Percentiles rank a stretch among this genome's conserved stretches.
Evolutionary conservation across 1,140 invertebrate genomes (phyloP).

Genomic region (Hyphantria cunea): DNA sequence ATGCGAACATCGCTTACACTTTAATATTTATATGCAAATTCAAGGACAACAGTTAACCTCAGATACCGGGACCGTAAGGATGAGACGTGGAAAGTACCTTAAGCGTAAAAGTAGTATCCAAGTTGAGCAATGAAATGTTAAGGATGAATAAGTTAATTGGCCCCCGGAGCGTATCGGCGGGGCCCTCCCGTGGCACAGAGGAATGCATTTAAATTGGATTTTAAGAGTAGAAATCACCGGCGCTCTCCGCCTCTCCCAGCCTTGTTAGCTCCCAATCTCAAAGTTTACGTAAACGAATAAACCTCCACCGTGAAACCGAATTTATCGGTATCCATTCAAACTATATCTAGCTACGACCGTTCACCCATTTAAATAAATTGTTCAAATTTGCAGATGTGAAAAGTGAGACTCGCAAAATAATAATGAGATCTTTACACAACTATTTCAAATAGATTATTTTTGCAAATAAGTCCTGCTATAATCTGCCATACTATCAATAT

Average conservation of each 20-base stretch:
- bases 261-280: conserved; percentile 80
- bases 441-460: not conserved
- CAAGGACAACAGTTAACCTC: conserved; percentile 17
- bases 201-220: conserved; percentile 82
- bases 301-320: conserved; percentile 63
- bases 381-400: conserved; percentile 5
- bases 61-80: conserved; percentile 28
- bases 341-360: conserved; percentile 37
- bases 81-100: conserved; percentile 33
- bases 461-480: too few relatives aligned
- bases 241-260: conserved; percentile 64
- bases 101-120: conserved; percentile 57
- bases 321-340: conserved; percentile 65
- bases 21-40: conserved; percentile 27
- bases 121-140: conserved; percentile 79
- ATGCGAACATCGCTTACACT: not conserved
- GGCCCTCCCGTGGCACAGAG: conserved; percentile 76
- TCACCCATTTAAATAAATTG: conserved; percentile 23
- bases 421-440: not conserved
- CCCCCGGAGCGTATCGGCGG: conserved; percentile 75
- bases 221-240: conserved; percentile 80
- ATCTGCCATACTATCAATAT: too few relatives aligned
- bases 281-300: conserved; percentile 81
- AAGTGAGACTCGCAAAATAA: conserved; percentile 1
- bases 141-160: conserved; percentile 81